phyloP scores from a whole-genome alignment of 2,797 vertebrate species.

The Aselliscus stoliczkanus region DNA sequence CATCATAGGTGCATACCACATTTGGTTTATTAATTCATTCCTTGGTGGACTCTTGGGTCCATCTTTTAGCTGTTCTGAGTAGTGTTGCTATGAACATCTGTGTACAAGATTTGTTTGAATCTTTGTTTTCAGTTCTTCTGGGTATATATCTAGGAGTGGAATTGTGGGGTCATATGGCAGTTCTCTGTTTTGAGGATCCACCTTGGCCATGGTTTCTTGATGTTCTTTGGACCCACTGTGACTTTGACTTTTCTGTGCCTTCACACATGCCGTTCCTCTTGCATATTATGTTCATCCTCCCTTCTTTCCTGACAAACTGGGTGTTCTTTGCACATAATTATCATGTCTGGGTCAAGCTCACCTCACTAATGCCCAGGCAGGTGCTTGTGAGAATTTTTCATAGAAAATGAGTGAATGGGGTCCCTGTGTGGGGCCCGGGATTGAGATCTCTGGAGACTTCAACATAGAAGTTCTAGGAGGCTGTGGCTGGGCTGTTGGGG shows the following conservation, averaged over 20 bases:
- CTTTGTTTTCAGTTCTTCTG: background rate
- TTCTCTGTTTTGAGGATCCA: background rate
- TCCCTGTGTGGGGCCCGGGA: accelerated
- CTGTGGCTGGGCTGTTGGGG: background rate
- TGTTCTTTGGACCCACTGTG: background rate
- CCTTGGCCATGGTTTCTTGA: background rate
- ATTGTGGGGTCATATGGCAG: background rate
- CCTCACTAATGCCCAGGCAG: background rate
- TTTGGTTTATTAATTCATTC: background rate
- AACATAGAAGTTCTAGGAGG: background rate
- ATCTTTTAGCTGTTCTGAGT: background rate
- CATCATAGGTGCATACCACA: accelerated
- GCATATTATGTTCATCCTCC: background rate
- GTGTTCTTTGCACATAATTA: background rate
- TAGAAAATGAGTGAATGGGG: background rate
- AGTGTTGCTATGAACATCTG: too few relatives aligned
- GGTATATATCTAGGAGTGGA: background rate
- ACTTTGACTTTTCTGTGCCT: background rate
- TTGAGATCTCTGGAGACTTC: background rate
- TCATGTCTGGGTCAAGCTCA: background rate
- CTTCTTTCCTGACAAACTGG: too few relatives aligned
- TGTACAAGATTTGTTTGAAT: background rate
- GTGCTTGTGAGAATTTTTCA: background rate
- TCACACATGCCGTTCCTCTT: accelerated
- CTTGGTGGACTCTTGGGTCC: background rate